A percentile compares a stretch with the other conserved stretches of the same genome.
Conservation (phyloP, 2,797 vertebrate genomes). For the Loriculus beryllinus region DNA sequence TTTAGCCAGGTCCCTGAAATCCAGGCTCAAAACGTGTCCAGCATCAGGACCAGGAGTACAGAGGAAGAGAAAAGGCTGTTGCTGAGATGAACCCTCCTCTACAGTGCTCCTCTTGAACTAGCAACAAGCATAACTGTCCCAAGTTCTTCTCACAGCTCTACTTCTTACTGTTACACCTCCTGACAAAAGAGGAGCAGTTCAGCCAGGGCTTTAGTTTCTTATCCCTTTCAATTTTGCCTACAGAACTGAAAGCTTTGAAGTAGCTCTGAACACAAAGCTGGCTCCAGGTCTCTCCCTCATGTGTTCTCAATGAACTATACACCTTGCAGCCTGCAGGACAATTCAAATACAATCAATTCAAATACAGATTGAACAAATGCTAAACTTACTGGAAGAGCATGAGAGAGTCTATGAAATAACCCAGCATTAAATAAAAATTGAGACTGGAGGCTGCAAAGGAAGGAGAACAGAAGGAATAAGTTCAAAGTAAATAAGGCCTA, state of each 20-base stretch:
- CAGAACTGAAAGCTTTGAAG: neutral
- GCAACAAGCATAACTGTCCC: neutral
- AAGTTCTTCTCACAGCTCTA: neutral
- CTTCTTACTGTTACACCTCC: neutral
- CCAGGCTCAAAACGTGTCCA: neutral
- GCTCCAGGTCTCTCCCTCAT: neutral
- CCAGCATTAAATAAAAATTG: neutral
- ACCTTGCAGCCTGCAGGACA: slow-evolving; percentile 18
- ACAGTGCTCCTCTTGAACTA: neutral
- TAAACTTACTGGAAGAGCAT: neutral
- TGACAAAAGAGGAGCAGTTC: neutral
- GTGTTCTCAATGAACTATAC: neutral
- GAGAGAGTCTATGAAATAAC: neutral
- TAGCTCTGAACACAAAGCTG: neutral
- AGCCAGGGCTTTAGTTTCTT: neutral
- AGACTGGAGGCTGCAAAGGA: neutral
- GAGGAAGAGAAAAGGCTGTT: neutral
- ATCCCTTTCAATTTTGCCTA: slow-evolving; percentile 22
- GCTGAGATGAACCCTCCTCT: neutral
- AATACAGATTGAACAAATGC: slow-evolving; percentile 3
- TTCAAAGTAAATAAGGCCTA: slow-evolving; percentile 16
- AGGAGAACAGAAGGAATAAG: neutral
- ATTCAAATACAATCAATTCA: neutral
- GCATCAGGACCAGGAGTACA: neutral
- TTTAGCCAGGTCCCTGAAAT: neutral